phyloP scores from a whole-genome alignment of 1,140 invertebrate species.

The Aleiodes sp. region DNA sequence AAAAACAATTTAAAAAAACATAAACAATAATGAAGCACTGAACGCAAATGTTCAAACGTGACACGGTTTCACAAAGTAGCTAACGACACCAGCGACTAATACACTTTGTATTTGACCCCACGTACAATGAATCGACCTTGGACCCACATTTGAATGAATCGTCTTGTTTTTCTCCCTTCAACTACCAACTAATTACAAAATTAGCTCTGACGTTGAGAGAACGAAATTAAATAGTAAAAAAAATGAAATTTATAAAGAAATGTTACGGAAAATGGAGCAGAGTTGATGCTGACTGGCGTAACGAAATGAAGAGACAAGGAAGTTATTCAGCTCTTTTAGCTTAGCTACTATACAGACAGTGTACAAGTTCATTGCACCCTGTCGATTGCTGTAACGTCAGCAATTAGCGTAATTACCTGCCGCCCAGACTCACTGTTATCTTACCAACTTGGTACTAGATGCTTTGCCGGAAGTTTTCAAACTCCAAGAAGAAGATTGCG shows the following conservation, averaged over 20 bases:
- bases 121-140: not conserved
- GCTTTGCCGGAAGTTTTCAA: not conserved
- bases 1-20: too few species aligned
- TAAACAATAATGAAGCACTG: too few species aligned
- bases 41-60: not conserved
- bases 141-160: not conserved
- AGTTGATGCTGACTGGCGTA: not conserved
- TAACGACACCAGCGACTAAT: too few species aligned
- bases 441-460: not conserved
- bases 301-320: slow-evolving; percentile 25
- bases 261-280: slow-evolving; percentile 8
- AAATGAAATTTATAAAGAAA: slow-evolving; percentile 14
- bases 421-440: not conserved
- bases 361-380: slow-evolving; percentile 32
- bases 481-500: not conserved
- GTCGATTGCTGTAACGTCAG: slow-evolving; percentile 24
- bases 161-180: not conserved
- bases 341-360: slow-evolving; percentile 11
- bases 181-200: not conserved
- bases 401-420: slow-evolving; percentile 32
- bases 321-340: slow-evolving; percentile 27
- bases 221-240: too few species aligned
- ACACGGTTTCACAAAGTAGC: not conserved
- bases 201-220: too few species aligned
- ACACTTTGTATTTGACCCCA: slow-evolving; percentile 1